A percentile compares a stretch with the other conserved stretches of the same genome.
Evolutionary conservation across 2,113 vertebrate species (phyloP).

Genomic region (Pteruthius melanotis): DNA sequence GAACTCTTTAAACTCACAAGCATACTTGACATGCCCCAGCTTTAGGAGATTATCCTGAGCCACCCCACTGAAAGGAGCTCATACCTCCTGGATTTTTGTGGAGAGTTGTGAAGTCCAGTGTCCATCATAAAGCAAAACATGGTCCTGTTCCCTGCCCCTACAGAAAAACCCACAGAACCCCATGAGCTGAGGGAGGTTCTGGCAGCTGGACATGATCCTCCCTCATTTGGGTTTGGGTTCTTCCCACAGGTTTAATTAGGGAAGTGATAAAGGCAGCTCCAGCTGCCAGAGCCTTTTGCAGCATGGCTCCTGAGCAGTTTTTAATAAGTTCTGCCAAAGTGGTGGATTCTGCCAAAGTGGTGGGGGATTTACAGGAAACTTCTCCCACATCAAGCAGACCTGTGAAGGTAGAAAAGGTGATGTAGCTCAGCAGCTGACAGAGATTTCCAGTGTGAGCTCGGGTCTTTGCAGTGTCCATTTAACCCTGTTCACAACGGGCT

Average conservation of each 20-base stretch:
- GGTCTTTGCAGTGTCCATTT: not conserved
- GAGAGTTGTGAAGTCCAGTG: not conserved
- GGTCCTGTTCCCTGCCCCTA: not conserved
- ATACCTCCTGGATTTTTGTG: not conserved
- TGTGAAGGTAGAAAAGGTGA: not conserved
- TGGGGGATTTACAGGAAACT: not conserved
- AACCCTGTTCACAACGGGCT: not conserved
- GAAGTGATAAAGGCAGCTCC: not conserved
- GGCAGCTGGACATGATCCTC: not conserved
- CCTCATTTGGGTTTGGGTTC: not conserved
- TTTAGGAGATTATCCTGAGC: not conserved
- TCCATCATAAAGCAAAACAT: accelerated
- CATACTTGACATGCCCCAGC: accelerated
- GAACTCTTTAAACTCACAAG: not conserved
- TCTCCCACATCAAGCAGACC: not conserved
- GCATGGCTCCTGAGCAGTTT: not conserved
- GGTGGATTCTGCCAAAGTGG: not conserved
- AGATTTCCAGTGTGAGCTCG: not conserved
- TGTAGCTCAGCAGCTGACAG: not conserved
- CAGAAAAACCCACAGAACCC: not conserved
- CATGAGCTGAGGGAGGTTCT: not conserved
- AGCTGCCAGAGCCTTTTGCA: not conserved
- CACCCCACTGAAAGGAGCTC: not conserved
- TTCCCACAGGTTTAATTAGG: not conserved
- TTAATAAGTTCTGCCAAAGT: not conserved